A percentile compares a stretch with the other conserved stretches of the same genome.
These are phyloP conservation scores for Gavialis gangeticus DNA, from an alignment of 2,113 vertebrate genomes.

Conservation along the genomic window DNA sequence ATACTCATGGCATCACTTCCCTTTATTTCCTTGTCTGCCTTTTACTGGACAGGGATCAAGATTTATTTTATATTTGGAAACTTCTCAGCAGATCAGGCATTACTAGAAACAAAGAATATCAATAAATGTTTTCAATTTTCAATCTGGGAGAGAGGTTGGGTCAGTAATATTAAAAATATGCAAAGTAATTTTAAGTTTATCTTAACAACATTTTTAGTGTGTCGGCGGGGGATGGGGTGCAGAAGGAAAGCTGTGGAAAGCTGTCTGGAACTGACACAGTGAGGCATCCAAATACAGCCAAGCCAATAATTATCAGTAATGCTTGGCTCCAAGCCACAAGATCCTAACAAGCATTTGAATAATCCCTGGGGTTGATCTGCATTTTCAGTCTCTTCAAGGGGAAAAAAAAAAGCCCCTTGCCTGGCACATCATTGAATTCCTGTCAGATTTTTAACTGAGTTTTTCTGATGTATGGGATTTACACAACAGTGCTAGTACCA, in stretches of 20 bases:
- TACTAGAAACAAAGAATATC: not conserved
- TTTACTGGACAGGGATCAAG: not conserved
- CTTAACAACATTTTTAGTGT: not conserved
- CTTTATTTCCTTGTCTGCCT: not conserved
- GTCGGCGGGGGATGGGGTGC: not conserved
- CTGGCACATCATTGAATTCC: not conserved
- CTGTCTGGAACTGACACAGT: constrained; percentile 7
- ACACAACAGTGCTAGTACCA: not conserved
- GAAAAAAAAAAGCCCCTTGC: not conserved
- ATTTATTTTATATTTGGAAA: not conserved
- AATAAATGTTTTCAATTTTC: not conserved
- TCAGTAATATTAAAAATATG: not conserved
- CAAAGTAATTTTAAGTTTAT: not conserved
- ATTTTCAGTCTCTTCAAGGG: not conserved
- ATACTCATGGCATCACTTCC: not conserved
- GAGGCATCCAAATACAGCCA: constrained; percentile 14
- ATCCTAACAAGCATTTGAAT: constrained; percentile 52
- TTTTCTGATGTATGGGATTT: not conserved
- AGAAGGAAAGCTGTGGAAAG: not conserved
- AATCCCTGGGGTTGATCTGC: constrained; percentile 28
- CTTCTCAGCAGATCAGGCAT: not conserved
- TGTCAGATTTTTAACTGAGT: not conserved
- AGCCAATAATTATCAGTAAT: constrained; percentile 51
- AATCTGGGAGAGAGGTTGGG: not conserved
- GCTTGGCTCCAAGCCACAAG: constrained; percentile 33